Evolutionary conservation across 2,797 vertebrate species (phyloP), one percentile per base, ranked within the genome.

Genomic region (Amazona ochrocephala): DNA sequence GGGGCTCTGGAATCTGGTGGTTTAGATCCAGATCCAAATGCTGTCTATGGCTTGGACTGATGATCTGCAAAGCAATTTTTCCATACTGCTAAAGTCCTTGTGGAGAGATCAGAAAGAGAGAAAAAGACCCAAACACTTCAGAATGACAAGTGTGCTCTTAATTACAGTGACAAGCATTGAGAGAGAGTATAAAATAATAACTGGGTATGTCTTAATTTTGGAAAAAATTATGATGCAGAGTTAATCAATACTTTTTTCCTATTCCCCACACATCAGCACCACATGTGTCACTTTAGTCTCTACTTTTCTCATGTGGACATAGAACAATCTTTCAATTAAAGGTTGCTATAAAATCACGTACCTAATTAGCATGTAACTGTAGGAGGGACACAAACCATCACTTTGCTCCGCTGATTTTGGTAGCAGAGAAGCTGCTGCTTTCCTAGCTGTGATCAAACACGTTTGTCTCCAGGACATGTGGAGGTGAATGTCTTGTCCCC

Each of bases 81-180:
- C 74, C n/a, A 79, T 81, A 71, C 79, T 82, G 85, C 51, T 94
- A 11, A 90, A 50, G 80, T 90, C 93, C 83, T 96, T 68, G 67
- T n/a, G 37, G 93, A 70, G 81, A 64, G 60, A 84, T 53, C 23
- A 30, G 48, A 39, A 61, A 66, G 83, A 87, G 80, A 87, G 88
- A 62, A 75, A 91, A 54, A 84, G 87, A 79, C 61, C 91, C 74
- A 92, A 94, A 92, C 72, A 72, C 85, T 91, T 90, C 68, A 82
- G 88, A 87, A 91, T 90, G 80, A 93, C 93, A 94, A 84, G 80
- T 34, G 39, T 53, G 70, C 71, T 81, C 94, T 82, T 96, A 95
- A 94, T 96, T 93, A 95, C 60, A 64, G 21, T 56, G 62, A 88
- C 91, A 93, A 90, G 84, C 84, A 93, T 51, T 8, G 9, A 89